A percentile compares a stretch with the other conserved stretches of the same genome.
Conservation (phyloP, 2,797 vertebrate species). For the Limosa lapponica region DNA sequence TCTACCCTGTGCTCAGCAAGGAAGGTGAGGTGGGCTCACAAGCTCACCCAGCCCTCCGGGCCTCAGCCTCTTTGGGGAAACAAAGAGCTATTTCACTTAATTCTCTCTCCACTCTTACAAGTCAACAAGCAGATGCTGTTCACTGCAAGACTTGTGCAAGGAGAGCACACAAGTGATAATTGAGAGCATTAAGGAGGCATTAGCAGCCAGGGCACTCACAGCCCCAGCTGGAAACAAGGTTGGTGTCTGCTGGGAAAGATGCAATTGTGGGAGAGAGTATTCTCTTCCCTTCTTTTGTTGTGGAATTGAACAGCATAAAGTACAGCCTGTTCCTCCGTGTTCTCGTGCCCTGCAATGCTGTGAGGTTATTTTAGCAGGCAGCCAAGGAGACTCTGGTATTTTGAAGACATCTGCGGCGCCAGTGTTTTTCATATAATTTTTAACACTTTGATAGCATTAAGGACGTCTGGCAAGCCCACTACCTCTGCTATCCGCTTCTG, state of each 20-base stretch:
- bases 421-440: conserved; percentile 39
- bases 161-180: conserved; percentile 24
- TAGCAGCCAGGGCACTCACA: conserved; percentile 29
- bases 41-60: neutral
- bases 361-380: conserved; percentile 67
- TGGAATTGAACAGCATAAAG: conserved; percentile 33
- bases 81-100: neutral
- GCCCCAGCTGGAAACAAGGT: conserved; percentile 45
- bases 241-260: conserved; percentile 43
- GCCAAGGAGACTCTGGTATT: conserved; percentile 71
- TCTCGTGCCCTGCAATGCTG: conserved; percentile 52
- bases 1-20: neutral
- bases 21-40: neutral
- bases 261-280: conserved; percentile 19
- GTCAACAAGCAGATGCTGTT: neutral
- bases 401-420: conserved; percentile 65
- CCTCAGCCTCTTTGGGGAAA: neutral
- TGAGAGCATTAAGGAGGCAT: conserved; percentile 37
- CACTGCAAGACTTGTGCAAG: neutral
- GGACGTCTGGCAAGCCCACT: neutral
- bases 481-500: neutral
- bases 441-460: conserved; percentile 60
- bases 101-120: neutral
- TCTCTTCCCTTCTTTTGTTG: conserved; percentile 44
- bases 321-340: conserved; percentile 51